Conservation (phyloP, 2,888 invertebrate genomes). For the Diaprepes abbreviatus region DNA sequence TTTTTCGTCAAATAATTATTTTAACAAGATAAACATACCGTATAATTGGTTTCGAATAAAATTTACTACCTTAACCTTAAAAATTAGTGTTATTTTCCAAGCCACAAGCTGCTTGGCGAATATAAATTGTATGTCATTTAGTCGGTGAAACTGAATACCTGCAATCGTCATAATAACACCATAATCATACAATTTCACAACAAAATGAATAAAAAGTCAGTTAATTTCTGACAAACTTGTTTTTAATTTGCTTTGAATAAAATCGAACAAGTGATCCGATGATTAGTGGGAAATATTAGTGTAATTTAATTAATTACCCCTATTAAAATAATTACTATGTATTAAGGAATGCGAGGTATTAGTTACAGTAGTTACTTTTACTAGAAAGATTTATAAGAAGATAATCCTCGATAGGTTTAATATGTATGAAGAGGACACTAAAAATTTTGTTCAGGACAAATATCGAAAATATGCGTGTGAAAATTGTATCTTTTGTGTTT, state of each 20-base stretch:
- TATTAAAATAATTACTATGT: slow-evolving; percentile 1
- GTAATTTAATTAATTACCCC: slow-evolving; percentile 6
- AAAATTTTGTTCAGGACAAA: too few relatives aligned
- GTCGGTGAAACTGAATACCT: background rate
- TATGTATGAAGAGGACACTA: too few relatives aligned
- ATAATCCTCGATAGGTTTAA: background rate
- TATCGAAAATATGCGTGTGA: too few relatives aligned
- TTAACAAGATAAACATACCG: background rate
- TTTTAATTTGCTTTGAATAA: background rate
- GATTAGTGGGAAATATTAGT: background rate
- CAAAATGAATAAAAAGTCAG: background rate
- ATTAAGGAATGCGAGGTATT: background rate
- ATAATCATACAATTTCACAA: slow-evolving; percentile 15
- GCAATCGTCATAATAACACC: slow-evolving; percentile 10
- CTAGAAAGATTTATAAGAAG: background rate
- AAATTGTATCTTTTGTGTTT: too few relatives aligned
- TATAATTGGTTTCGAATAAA: background rate
- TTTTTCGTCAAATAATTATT: too few relatives aligned
- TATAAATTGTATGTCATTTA: slow-evolving; percentile 10
- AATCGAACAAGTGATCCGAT: background rate
- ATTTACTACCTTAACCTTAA: slow-evolving; percentile 6
- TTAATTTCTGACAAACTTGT: background rate
- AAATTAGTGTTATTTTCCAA: background rate
- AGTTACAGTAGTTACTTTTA: background rate
- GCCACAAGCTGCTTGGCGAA: background rate